Conservation (phyloP, 37 sponge, comb jelly and placozoan genomes). For the Geodia barretti region DNA sequence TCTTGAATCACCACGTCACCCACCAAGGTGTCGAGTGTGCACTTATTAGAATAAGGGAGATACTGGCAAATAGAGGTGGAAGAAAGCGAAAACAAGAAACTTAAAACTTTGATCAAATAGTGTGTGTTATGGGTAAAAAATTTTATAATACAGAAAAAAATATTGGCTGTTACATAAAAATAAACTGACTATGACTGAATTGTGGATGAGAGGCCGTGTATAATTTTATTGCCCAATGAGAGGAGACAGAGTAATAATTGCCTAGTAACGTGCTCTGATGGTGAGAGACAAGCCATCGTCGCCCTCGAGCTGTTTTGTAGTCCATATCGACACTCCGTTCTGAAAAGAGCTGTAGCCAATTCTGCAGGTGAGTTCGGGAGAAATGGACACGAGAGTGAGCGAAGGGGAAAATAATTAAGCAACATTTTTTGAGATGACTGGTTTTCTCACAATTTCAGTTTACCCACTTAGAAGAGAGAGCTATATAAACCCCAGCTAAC, state of each 20-base stretch:
- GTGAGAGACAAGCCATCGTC: neutral
- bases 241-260: neutral
- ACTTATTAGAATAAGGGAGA: constrained; percentile 27
- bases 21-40: constrained; percentile 36
- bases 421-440: neutral
- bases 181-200: neutral
- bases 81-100: neutral
- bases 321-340: constrained; percentile 4
- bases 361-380: neutral
- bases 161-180: neutral
- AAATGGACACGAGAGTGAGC: too few relatives aligned
- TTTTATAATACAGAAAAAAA: neutral
- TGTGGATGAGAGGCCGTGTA: neutral
- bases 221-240: neutral
- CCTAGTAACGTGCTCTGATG: constrained; percentile 10
- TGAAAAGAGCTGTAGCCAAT: constrained; percentile 15
- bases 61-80: neutral
- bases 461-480: too few relatives aligned
- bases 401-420: neutral
- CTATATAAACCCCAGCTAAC: too few relatives aligned
- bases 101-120: neutral
- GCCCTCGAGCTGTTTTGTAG: neutral
- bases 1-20: constrained; percentile 48
- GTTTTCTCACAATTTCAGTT: neutral
- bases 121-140: neutral